Base-by-base conservation (phyloP, 2,888 invertebrate genomes). In the Polyommatus icarus region DNA sequence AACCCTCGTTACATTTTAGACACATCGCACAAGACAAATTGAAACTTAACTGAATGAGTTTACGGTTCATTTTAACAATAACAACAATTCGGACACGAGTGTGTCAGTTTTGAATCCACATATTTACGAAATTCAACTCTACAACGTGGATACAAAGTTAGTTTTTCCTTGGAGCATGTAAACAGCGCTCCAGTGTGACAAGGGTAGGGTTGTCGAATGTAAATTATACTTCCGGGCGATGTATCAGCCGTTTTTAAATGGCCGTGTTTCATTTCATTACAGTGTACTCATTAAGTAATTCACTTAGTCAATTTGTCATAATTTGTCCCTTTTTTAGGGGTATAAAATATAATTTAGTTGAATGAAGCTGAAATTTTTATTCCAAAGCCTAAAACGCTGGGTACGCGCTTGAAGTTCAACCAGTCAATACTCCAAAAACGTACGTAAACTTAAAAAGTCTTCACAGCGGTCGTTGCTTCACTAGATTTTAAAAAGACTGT, bases 221-320 rank as follows among this genome's bases (percentile, higher is more conserved):
- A 71, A 71, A 71, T 71, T 72, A 40, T 67, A 72, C 40, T 12
- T 29, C 67, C 40, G 71, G 8, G 36, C 71, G 40, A 71, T 40
- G 72, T 72, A 72, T 72, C 40, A 20, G 36, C 36, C 40, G 72
- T 72, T 72, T 72, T 72, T 40, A 72, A 72, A 72, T 20, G 72
- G n/a, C 72, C n/a, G 18, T 72, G 24, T 72, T 40, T 40, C 72
- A 36, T 71, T 71, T 36, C 32, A 40, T 71, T 71, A 36, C 0
- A 2, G n/a, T n/a, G 71, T 18, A 72, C 10, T 72, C 29, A 67
- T 29, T 59, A n/a, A 59, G 8, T 67, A 67, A 76, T 76, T 79
- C 54, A 32, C 20, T 76, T 59, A 67, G 54, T 75, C 57, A 36
- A 54, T 76, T 72, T 24, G 54, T 54, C 75, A 50, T 24, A 75